phyloP scores from a whole-genome alignment of 2,797 vertebrate species.

The Loriculus beryllinus region DNA sequence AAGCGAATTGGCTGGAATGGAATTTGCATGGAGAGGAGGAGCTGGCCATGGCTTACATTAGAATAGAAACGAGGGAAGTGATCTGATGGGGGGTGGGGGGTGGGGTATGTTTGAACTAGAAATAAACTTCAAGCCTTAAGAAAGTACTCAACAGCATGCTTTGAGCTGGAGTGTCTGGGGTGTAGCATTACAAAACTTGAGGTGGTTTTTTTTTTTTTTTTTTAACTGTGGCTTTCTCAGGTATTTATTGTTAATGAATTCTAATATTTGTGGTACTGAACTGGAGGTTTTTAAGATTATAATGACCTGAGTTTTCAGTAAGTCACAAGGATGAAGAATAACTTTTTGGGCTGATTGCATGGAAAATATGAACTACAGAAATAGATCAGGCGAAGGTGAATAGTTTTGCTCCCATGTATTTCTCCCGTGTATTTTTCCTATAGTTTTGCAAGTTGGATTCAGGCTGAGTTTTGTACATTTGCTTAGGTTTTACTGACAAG shows the following conservation, averaged over 20 bases:
- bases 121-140: conserved; percentile 19
- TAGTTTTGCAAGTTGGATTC: background rate
- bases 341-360: background rate
- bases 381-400: background rate
- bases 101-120: background rate
- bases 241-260: background rate
- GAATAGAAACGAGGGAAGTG: conserved; percentile 23
- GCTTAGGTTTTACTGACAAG: background rate
- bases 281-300: background rate
- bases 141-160: background rate
- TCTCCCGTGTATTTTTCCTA: background rate
- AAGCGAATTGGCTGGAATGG: background rate
- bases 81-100: background rate
- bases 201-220: background rate
- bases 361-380: background rate
- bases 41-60: background rate
- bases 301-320: background rate
- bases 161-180: background rate
- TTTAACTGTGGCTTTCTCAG: background rate
- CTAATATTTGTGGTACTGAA: background rate
- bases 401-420: background rate
- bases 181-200: background rate
- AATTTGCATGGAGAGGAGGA: background rate
- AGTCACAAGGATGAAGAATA: background rate
- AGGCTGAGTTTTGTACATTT: background rate